phyloP scores from a whole-genome alignment of 1,140 invertebrate genomes.

The Cataglyphis hispanica region DNA sequence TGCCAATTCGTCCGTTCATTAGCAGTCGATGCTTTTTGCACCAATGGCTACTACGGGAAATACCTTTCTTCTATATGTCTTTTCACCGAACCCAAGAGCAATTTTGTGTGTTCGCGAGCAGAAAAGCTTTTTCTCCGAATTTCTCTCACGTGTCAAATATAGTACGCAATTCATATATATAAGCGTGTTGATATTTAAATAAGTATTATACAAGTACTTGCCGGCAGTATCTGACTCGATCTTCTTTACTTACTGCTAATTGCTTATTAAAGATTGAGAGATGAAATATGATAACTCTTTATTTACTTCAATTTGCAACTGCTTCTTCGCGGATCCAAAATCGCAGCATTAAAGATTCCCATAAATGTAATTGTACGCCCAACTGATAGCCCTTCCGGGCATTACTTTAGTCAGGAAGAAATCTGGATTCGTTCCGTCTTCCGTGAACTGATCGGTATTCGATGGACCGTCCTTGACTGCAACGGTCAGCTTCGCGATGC shows the following conservation, averaged over 20 bases:
- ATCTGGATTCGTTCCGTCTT: background rate
- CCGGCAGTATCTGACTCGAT: constrained; percentile 12
- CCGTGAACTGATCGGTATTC: constrained; percentile 41
- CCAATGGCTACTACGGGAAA: background rate
- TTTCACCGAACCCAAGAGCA: background rate
- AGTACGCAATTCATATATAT: background rate
- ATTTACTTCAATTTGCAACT: background rate
- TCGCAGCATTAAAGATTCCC: background rate
- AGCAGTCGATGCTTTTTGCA: constrained; percentile 16
- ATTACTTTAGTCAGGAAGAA: constrained; percentile 4
- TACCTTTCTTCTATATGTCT: background rate
- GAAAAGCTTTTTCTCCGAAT: background rate
- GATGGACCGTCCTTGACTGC: background rate
- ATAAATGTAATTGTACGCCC: constrained; percentile 2
- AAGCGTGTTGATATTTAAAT: background rate
- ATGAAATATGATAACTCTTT: constrained; percentile 5
- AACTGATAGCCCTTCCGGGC: constrained; percentile 23
- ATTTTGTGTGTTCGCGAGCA: background rate
- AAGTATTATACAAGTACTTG: background rate
- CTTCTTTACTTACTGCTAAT: background rate
- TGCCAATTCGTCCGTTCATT: constrained; percentile 20
- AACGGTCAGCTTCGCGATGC: constrained; percentile 50
- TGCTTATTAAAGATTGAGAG: background rate
- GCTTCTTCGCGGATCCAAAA: background rate
- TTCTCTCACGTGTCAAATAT: background rate